Evolutionary conservation across 1,140 invertebrate species (phyloP).

Genomic region (Hesperophylax magnus): DNA sequence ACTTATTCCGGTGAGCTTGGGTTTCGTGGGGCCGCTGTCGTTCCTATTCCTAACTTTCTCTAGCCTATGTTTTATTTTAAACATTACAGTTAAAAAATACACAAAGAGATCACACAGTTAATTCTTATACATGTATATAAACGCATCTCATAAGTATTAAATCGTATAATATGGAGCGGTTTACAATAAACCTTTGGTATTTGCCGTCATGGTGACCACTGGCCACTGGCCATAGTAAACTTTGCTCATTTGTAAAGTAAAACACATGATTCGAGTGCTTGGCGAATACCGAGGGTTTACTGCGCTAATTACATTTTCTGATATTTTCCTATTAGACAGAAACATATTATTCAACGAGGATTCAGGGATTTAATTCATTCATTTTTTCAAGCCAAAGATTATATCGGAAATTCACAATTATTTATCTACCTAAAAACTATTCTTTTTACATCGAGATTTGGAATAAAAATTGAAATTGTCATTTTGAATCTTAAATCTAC

Average conservation of each 20-base stretch:
- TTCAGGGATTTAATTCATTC: slow-evolving; percentile 48
- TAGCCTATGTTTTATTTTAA: slow-evolving; percentile 54
- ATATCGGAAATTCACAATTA: slow-evolving; percentile 49
- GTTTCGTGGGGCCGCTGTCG: slow-evolving; percentile 39
- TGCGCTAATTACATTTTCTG: slow-evolving; percentile 37
- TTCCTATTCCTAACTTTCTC: slow-evolving; percentile 57
- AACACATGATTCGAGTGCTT: too few species aligned
- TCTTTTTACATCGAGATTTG: slow-evolving; percentile 57
- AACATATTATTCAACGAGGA: slow-evolving; percentile 42
- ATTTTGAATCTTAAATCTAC: slow-evolving; percentile 10
- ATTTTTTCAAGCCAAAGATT: slow-evolving; percentile 46
- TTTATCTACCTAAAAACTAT: slow-evolving; percentile 58
- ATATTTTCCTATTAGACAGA: slow-evolving; percentile 49
- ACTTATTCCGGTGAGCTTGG: slow-evolving; percentile 54
- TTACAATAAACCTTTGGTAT: slow-evolving; percentile 50
- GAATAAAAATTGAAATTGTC: slow-evolving; percentile 48
- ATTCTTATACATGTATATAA: slow-evolving; percentile 58
- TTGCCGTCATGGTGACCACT: background rate
- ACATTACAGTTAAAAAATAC: slow-evolving; percentile 58
- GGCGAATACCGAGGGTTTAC: slow-evolving; percentile 26
- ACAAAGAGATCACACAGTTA: slow-evolving; percentile 59
- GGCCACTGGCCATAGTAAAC: background rate
- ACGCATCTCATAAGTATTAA: slow-evolving; percentile 57
- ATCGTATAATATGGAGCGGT: slow-evolving; percentile 56
- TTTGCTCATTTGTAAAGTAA: too few species aligned